Evolutionary conservation across 2,113 vertebrate genomes (phyloP), one percentile per base, ranked within the genome.

Genomic region (Entelurus aequoreus): DNA sequence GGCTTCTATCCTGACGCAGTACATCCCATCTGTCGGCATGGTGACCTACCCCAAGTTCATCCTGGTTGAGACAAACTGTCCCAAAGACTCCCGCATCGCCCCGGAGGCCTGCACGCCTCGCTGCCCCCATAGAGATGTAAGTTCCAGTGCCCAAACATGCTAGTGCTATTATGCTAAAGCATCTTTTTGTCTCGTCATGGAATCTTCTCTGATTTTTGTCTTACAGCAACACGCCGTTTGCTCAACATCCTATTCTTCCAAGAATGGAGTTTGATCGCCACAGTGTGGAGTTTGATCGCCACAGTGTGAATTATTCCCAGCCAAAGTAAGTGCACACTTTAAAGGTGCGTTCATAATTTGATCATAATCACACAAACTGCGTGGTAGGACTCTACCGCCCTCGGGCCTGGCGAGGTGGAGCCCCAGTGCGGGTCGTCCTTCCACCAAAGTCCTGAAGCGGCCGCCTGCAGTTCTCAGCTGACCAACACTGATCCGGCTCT

Each of bases 41-140:
- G 11, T 48, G 1, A 49, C 14, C 15, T 37, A 4, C 8, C 28
- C 36, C 15, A 16, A 16, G 14, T 61, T 61, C 7, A n/a, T 8
- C 14, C 5, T 61, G 59, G 59, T 61, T 6, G 59, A 61, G 48
- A 61, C 59, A 36, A n/a, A 35, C 5, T 61, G 59, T 38, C 28
- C 47, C 3, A 49, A 6, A 12, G 35, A 9, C 5, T 15, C 59
- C 35, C n/a, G 28, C 15, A 61, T 49, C 8, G 9, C 47, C 6
- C 36, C n/a, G 28, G 57, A 13, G 19, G 28, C 47, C 48, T 61
- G 59, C 10, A 12, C 15, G 3, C 59, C 59, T n/a, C 59, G 14
- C 35, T 61, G 59, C 48, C 7, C 59, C 4, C 5, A 61, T 8
- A 19, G 46, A 61, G 59, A 47, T 50, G 59, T 61, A 35, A 61